Base-by-base conservation (phyloP, 2,113 vertebrate species). In the Xiphophorus couchianus region DNA sequence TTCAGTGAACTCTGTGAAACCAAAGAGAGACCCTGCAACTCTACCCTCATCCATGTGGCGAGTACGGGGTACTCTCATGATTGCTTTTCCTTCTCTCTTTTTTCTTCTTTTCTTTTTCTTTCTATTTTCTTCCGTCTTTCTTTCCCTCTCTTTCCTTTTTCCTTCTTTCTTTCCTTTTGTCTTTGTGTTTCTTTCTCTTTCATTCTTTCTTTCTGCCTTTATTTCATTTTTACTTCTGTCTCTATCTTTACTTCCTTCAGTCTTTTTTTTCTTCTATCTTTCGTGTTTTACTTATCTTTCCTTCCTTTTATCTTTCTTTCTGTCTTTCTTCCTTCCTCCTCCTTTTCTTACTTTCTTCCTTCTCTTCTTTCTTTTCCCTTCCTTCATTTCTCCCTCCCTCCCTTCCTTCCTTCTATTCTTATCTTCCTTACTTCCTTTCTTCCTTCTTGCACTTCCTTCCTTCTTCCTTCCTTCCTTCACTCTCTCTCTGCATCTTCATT, bases 11-110 rank as follows among this genome's bases (percentile, higher is more conserved):
- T 82, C 83, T 78, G 73, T 84, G 88, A 90, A 90, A 92, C 90
- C 83, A 76, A 90, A 89, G 89, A 73, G 72, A 88, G 80, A 87
- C 86, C 84, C 83, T 87, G 85, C 69, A 92, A 91, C 84, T 76
- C 77, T 77, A 85, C 83, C 76, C 84, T 76, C 86, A 88, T 67
- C 84, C 62, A 35, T 8, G 58, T 44, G 44, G 81, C 62, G 87
- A 83, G 77, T n/a, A 82, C 48, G 28, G 54, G 65, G 63, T 67
- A 29, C 84, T 77, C 63, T 64, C 72, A 80, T 54, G 61, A 76
- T 69, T 69, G n/a, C 54, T 2, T 7, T 60, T 73, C 48, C 22
- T 65, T 31, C 9, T n/a, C 42, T 28, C 63, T 6, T 64, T 64
- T 42, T 3, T 7, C 61, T 42, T 44, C 11, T 15, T 44, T 48